Percentiles rank a stretch among this genome's conserved stretches.
These are phyloP conservation scores for Zoanthus sociatus DNA, from an alignment of 92 coral and sea anemone genomes.

Conservation along the genomic window DNA sequence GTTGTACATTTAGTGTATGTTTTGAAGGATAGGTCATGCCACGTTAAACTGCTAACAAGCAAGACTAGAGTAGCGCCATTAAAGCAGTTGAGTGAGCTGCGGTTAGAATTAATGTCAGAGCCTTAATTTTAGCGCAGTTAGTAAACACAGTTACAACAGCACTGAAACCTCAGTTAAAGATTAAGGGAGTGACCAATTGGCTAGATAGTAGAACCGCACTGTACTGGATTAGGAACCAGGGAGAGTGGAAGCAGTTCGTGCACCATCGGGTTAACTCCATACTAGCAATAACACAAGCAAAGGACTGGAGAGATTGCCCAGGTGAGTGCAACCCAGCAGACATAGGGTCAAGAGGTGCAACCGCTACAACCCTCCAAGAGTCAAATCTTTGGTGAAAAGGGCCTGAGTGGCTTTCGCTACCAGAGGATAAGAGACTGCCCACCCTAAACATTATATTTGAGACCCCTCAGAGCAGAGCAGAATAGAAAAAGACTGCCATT, in stretches of 20 bases:
- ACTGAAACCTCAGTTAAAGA: slow-evolving; percentile 6
- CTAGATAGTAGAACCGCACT: slow-evolving; percentile 54
- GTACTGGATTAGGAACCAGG: slow-evolving; percentile 47
- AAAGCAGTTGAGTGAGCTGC: slow-evolving; percentile 24
- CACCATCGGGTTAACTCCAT: slow-evolving; percentile 47
- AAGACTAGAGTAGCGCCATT: slow-evolving; percentile 52
- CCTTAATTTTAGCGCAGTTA: slow-evolving; percentile 37
- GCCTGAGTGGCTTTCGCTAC: slow-evolving; percentile 34
- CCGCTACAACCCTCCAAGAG: slow-evolving; percentile 43
- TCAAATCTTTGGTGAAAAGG: slow-evolving; percentile 43
- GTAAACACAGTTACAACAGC: slow-evolving; percentile 37
- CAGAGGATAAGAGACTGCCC: slow-evolving; percentile 47
- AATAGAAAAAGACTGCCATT: slow-evolving; percentile 42
- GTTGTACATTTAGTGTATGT: slow-evolving; percentile 28
- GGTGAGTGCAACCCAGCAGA: slow-evolving; percentile 58
- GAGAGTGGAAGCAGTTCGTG: slow-evolving; percentile 64
- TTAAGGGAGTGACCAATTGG: slow-evolving; percentile 42
- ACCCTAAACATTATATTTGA: slow-evolving; percentile 12
- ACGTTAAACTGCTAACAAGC: background rate
- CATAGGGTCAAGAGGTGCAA: slow-evolving; percentile 55
- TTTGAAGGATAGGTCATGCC: background rate
- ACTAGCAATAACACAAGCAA: slow-evolving; percentile 11
- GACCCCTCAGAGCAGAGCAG: slow-evolving; percentile 47
- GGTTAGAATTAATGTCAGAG: slow-evolving; percentile 53
- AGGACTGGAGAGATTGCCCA: slow-evolving; percentile 61